Evolutionary conservation across 2,797 vertebrate species (phyloP).

Genomic region (Cynopterus sphinx): DNA sequence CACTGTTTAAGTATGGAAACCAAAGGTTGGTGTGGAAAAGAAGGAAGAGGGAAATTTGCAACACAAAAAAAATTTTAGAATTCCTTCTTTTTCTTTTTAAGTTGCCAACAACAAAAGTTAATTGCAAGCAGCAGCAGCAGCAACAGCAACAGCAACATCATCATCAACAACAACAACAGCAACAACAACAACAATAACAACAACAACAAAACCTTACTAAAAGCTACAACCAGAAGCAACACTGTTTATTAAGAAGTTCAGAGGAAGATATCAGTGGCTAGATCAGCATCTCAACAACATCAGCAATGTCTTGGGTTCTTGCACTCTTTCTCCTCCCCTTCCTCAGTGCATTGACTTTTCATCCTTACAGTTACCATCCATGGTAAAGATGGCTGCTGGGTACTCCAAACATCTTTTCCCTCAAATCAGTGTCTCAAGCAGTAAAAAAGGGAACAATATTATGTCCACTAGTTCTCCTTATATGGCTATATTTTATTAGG

Average conservation of each 20-base stretch:
- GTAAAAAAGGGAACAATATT: background rate
- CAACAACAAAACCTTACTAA: background rate
- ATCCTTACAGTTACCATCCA: background rate
- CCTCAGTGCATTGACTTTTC: background rate
- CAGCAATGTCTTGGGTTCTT: background rate
- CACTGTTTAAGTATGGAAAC: background rate
- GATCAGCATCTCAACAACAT: background rate
- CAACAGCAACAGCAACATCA: too few species aligned
- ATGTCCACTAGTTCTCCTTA: background rate
- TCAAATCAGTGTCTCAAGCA: background rate
- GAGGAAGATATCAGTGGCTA: background rate
- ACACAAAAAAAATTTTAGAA: background rate
- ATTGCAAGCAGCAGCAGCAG: background rate
- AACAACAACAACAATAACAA: background rate
- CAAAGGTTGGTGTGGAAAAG: background rate
- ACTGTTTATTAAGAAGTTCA: background rate
- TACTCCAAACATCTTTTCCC: background rate
- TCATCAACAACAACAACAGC: background rate
- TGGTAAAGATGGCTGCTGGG: background rate
- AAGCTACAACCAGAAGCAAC: background rate
- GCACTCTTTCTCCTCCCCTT: background rate
- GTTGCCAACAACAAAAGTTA: background rate
- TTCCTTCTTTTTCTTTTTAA: background rate
- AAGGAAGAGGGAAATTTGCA: background rate
- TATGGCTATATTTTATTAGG: background rate